A percentile compares a stretch with the other conserved stretches of the same genome.
Conservation (phyloP, 2,797 vertebrate genomes). For the Lacerta agilis region DNA sequence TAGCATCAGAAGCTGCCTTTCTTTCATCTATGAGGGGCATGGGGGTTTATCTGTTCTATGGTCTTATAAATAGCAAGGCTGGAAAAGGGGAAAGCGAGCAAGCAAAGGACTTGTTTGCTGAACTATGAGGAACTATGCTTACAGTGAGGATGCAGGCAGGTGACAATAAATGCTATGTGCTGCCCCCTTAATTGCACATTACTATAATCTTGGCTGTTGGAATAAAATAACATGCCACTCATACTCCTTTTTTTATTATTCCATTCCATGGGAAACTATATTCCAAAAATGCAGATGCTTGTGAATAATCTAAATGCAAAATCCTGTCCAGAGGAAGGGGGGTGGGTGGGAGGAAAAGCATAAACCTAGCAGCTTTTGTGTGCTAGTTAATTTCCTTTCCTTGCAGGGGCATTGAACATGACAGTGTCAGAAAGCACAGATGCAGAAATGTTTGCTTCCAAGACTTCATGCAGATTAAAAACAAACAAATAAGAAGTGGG, state of each 20-base stretch:
- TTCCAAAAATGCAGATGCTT: conserved; percentile 28
- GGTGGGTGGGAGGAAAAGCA: not conserved
- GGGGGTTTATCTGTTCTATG: conserved; percentile 65
- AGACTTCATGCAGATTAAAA: conserved; percentile 59
- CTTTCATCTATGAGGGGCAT: conserved; percentile 60
- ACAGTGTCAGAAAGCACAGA: conserved; percentile 41
- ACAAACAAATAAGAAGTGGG: conserved; percentile 42
- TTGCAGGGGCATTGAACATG: not conserved
- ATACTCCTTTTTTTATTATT: conserved; percentile 49
- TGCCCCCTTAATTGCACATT: conserved; percentile 73
- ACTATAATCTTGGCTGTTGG: conserved; percentile 64
- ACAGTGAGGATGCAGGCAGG: conserved; percentile 62
- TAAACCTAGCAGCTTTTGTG: conserved; percentile 37
- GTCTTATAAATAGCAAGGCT: conserved; percentile 72
- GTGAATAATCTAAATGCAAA: conserved; percentile 58
- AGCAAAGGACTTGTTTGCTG: conserved; percentile 60
- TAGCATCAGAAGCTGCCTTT: conserved; percentile 68
- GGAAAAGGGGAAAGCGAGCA: conserved; percentile 60
- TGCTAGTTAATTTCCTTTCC: conserved; percentile 45
- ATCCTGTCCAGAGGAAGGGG: rapidly evolving
- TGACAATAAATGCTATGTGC: conserved; percentile 71
- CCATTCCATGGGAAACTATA: conserved; percentile 33
- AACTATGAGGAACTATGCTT: conserved; percentile 50
- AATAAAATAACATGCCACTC: conserved; percentile 61
- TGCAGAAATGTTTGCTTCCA: conserved; percentile 50